These are phyloP conservation scores for Athalia cordata DNA, from an alignment of 2,888 invertebrate species.

Conservation along the genomic window DNA sequence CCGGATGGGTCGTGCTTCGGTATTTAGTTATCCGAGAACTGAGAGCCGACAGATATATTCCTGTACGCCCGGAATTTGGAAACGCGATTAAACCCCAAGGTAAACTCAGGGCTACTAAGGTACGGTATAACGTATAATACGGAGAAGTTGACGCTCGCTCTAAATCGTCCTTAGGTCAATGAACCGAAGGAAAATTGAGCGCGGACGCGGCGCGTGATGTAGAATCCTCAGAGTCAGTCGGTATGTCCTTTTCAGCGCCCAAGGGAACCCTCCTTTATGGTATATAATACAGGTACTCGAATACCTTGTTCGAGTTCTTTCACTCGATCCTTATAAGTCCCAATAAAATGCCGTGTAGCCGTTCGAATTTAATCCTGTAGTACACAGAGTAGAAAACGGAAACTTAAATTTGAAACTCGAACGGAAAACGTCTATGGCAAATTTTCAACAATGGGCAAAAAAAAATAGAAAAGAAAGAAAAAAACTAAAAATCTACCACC, in stretches of 20 bases:
- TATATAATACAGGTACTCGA: background rate
- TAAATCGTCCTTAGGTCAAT: conserved; percentile 17
- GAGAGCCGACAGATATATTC: conserved; percentile 12
- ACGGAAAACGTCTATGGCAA: too few species aligned
- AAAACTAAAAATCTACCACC: too few species aligned
- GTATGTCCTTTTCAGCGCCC: conserved; percentile 23
- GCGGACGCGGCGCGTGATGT: background rate
- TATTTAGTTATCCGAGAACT: conserved; percentile 37
- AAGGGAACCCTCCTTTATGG: background rate
- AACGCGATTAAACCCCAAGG: conserved; percentile 39
- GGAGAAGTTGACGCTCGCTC: conserved; percentile 10
- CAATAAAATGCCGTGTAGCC: too few species aligned
- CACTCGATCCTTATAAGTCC: background rate
- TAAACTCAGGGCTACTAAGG: conserved; percentile 3
- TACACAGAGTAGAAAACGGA: too few species aligned
- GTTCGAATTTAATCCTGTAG: too few species aligned
- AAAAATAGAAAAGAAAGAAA: too few species aligned
- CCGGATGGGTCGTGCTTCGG: conserved; percentile 33
- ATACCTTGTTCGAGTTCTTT: background rate
- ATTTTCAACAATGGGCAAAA: too few species aligned
- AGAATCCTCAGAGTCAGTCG: background rate
- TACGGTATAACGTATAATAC: too few species aligned
- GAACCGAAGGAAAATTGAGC: background rate
- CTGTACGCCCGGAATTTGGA: conserved; percentile 33
- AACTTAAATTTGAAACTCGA: too few species aligned